Base-by-base conservation (phyloP, 92 coral and sea anemone species). In the Zoanthus sansibaricus region DNA sequence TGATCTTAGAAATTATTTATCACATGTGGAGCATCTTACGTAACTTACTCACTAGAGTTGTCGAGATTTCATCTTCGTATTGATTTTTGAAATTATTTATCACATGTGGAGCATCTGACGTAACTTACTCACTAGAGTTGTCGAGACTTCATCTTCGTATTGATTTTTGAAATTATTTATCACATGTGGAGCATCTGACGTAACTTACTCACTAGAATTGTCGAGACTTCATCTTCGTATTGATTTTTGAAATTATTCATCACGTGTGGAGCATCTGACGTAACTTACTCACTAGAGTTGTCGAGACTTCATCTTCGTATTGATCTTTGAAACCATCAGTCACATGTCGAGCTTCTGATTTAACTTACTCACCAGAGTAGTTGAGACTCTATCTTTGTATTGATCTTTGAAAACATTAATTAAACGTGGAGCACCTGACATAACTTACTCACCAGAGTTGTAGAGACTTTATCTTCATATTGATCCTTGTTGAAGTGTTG, bases 391-490 rank as follows among this genome's bases (percentile, higher is more conserved):
- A 25, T 25, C 25, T 25, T 25, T 25, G 25, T 25, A 25, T 25
- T 25, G 25, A 25, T 25, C 25, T 25, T 25, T 25, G 25, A 25
- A 25, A 25, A 0, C 25, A 25, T 25, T 25, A 25, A 25, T 25
- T 25, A 25, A 25, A 37, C 1, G 42, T 33, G 42, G 42, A 33
- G 42, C 42, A 33, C 3, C 42, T 33, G 42, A 33, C 42, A 2
- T 0, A 37, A 37, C 42, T 44, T 68, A 88, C 94, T 77, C 86
- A 96, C 98, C 88, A 95, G 75, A 67, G 92, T 82, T 51, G 98
- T 88, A 15, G 92, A 89, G n/a, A 93, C 76, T 74, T 95, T 94
- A 31, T 95, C 98, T 69, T 92, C 91, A 15, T 93, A 95, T 3
- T 78, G 82, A 52, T 89, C 91, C 20, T 87, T 88, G 14, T 91